Evolutionary conservation across 2,888 invertebrate species (phyloP), one percentile per base, ranked within the genome.

Genomic region (Monopis laevigella): DNA sequence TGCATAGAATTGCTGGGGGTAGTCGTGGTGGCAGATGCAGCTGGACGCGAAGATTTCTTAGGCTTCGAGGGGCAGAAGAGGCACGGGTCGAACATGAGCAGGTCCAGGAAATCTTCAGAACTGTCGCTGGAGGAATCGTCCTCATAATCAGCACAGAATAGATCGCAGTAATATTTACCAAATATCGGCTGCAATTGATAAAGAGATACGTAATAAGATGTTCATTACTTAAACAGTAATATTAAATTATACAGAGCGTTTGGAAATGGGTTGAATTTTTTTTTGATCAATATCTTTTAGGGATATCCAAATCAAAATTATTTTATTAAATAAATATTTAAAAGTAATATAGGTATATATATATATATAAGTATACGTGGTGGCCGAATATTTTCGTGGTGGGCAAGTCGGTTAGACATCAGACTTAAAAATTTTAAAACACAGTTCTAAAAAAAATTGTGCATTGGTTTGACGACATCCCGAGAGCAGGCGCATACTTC

Each of bases 131-230:
- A 46, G 6, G 43, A 43, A 17, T 53, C 54, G 2, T 63, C 60
- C 18, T 64, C 62, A 19, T 66, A 65, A 16, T 60, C 62, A 13
- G 52, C 58, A 41, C 73, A 78, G 1, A 68, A 44, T 1, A 59
- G 13, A 14, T 62, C 62, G 46, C 73, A 74, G 45, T 48, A 56
- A 2, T 62, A 36, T 2, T 44, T 38, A 2, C 56, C 58, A 29
- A 71, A 61, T 11, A 67, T 50, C 2, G 74, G 74, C 74, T 74
- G 53, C 2, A 55, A 49, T 41, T n/a, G n/a, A n/a, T n/a, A n/a
- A 28, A n/a, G 17, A 21, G 21, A 35, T 4, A 12, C 6, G 24
- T 24, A 24, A 6, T 7, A 7, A 24, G 10, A 24, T 24, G 24
- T 10, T 6, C 24, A 10, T 10, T 10, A 24, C 24, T 7, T 24